These are phyloP conservation scores for Lasioglossum vierecki DNA, from an alignment of 2,888 invertebrate genomes.

Conservation along the genomic window DNA sequence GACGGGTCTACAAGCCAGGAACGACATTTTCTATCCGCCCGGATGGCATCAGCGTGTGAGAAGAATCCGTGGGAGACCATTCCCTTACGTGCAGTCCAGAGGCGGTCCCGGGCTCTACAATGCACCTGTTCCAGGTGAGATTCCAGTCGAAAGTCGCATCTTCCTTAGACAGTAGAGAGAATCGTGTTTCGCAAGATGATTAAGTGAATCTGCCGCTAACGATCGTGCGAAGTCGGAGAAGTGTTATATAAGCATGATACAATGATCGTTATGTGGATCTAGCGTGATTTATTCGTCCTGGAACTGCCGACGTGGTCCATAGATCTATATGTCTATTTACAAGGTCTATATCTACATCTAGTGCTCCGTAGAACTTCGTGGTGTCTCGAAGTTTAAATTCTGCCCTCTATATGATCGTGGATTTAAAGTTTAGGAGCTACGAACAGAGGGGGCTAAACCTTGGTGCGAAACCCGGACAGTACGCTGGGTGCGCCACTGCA, in stretches of 20 bases:
- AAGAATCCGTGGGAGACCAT: slow-evolving; percentile 61
- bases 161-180: not conserved
- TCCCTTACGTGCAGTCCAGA: slow-evolving; percentile 66
- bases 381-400: not conserved
- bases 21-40: slow-evolving; percentile 52
- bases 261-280: not conserved
- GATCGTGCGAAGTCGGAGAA: not conserved
- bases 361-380: not conserved
- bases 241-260: not conserved
- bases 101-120: slow-evolving; percentile 68
- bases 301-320: not conserved
- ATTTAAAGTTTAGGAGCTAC: too few relatives aligned
- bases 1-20: slow-evolving; percentile 45
- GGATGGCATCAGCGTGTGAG: slow-evolving; percentile 63
- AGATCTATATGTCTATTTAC: too few relatives aligned
- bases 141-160: slow-evolving; percentile 1
- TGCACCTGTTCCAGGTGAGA: slow-evolving; percentile 62
- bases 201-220: slow-evolving; percentile 18
- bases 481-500: too few relatives aligned
- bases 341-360: too few relatives aligned
- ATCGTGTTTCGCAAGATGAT: not conserved
- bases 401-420: not conserved
- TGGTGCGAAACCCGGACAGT: too few relatives aligned
- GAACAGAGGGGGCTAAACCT: too few relatives aligned
- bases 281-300: not conserved